Conservation (phyloP, 2,113 vertebrate genomes). For the Dicerorhinus sumatrensis region DNA sequence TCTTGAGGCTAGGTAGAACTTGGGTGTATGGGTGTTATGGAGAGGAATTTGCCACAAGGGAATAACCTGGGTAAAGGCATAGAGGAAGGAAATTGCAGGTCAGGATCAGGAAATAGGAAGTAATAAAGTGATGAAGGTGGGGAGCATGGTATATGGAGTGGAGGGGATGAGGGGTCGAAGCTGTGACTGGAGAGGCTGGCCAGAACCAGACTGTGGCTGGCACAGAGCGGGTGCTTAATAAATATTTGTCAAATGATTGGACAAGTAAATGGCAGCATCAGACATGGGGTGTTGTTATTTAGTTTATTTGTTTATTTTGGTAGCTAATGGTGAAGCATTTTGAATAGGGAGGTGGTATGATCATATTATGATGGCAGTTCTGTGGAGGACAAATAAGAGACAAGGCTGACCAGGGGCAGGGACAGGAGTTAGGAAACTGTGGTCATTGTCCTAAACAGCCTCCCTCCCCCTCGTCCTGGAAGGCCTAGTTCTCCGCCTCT, state of each 20-base stretch:
- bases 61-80: background rate
- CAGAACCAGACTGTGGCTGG: background rate
- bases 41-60: background rate
- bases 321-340: background rate
- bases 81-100: background rate
- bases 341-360: background rate
- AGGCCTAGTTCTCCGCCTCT: background rate
- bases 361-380: background rate
- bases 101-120: background rate
- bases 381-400: background rate
- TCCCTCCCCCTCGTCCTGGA: background rate
- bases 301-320: background rate
- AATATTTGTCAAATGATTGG: background rate
- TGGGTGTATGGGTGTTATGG: background rate
- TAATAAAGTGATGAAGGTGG: too few relatives aligned
- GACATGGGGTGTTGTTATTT: background rate
- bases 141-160: background rate
- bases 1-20: background rate
- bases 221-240: background rate
- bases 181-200: background rate
- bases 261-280: background rate
- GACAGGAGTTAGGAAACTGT: background rate
- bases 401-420: background rate
- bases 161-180: background rate
- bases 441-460: background rate